Conservation (phyloP, 2,113 vertebrate species). For the Stigmatopora argus region DNA sequence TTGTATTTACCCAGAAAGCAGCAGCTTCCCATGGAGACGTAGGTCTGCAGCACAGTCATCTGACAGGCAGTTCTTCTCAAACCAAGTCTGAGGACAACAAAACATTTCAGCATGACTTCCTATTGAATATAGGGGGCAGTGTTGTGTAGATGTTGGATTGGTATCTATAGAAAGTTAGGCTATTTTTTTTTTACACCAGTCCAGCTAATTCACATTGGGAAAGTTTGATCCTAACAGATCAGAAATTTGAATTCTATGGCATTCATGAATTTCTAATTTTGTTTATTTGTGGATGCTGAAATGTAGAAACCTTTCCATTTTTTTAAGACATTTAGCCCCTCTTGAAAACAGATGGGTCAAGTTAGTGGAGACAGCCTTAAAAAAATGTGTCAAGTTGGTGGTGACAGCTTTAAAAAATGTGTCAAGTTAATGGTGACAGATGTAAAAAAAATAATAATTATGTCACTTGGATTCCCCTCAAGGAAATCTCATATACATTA, state of each 20-base stretch:
- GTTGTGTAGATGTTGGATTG: conserved; percentile 41
- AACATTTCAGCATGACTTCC: conserved; percentile 18
- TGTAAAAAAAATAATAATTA: conserved; percentile 68
- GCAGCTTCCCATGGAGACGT: conserved; percentile 81
- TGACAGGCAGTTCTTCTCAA: conserved; percentile 95
- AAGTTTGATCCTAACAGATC: conserved; percentile 30
- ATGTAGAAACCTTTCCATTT: conserved; percentile 32
- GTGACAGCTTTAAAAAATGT: no score
- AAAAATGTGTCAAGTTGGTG: no score
- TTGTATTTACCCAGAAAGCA: conserved; percentile 84
- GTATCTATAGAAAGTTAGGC: conserved; percentile 4
- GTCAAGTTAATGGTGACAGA: conserved; percentile 33
- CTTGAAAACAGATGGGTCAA: conserved; percentile 50
- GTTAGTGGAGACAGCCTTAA: conserved; percentile 31
- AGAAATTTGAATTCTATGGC: conserved; percentile 3
- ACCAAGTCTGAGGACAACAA: conserved; percentile 80
- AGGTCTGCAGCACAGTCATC: conserved; percentile 95
- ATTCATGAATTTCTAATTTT: conserved; percentile 35
- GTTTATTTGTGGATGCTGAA: conserved; percentile 41
- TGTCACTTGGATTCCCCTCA: conserved; percentile 51
- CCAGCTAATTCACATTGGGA: conserved; percentile 19
- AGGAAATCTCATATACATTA: conserved; percentile 58
- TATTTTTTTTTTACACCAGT: conserved; percentile 28
- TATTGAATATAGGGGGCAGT: conserved; percentile 59
- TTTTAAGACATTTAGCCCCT: conserved; percentile 32